A percentile compares a stretch with the other conserved stretches of the same genome.
Conservation (phyloP, 1,140 invertebrate species). For the Bilobella aurantiaca region DNA sequence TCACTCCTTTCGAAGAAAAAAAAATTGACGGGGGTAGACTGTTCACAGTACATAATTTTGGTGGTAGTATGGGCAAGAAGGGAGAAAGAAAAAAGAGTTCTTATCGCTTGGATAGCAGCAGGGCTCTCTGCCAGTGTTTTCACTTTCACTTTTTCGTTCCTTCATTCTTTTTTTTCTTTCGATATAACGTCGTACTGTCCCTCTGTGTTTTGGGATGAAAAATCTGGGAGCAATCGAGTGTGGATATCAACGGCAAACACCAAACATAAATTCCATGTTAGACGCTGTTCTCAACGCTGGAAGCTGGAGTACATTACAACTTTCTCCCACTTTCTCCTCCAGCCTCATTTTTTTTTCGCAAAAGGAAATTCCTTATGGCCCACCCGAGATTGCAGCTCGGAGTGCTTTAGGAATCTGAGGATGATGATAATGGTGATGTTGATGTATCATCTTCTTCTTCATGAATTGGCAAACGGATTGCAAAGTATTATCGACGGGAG, state of each 20-base stretch:
- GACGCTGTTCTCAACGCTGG: not conserved
- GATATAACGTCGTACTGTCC: too few species aligned
- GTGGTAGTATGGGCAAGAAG: not conserved
- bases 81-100: constrained; percentile 31
- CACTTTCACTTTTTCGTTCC: too few species aligned
- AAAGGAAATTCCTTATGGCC: not conserved
- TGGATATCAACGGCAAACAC: constrained; percentile 35
- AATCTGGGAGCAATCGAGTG: constrained; percentile 36
- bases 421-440: constrained; percentile 9
- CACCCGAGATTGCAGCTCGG: not conserved
- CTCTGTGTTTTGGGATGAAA: constrained; percentile 31
- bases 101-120: constrained; percentile 34
- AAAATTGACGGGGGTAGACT: too few species aligned
- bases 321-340: not conserved
- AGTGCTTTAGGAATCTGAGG: not conserved
- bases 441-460: constrained; percentile 7
- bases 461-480: not conserved
- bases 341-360: not conserved
- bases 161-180: too few species aligned
- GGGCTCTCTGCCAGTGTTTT: constrained; percentile 35
- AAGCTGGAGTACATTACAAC: not conserved
- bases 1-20: not conserved
- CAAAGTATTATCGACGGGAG: not conserved
- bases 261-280: constrained; percentile 34
- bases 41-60: not conserved